phyloP scores from a whole-genome alignment of 2,888 invertebrate species.

The Andrena dorsata region DNA sequence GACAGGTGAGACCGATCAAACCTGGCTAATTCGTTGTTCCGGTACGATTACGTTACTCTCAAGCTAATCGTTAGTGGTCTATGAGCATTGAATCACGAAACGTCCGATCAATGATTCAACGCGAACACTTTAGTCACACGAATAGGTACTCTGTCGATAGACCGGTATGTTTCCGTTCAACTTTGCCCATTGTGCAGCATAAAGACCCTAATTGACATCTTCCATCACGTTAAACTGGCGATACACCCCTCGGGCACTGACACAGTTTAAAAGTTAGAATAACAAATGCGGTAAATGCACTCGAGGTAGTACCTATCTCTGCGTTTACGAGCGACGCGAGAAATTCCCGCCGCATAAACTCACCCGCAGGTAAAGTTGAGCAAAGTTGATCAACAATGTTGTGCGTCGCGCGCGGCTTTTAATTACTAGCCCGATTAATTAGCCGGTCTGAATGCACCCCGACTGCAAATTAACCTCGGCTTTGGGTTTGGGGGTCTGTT shows the following conservation, averaged over 20 bases:
- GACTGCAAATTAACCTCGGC: constrained; percentile 46
- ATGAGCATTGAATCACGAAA: not conserved
- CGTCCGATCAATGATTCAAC: not conserved
- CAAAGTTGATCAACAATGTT: constrained; percentile 16
- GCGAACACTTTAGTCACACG: not conserved
- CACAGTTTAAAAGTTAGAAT: constrained; percentile 21
- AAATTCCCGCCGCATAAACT: not conserved
- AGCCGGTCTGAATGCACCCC: constrained; percentile 53
- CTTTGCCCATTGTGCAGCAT: not conserved
- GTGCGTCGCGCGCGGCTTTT: constrained; percentile 37
- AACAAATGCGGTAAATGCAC: not conserved
- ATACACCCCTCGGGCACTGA: not conserved
- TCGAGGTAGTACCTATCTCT: not conserved
- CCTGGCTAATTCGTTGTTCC: not conserved
- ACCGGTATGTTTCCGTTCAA: not conserved
- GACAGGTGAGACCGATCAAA: constrained; percentile 86
- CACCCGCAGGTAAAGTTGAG: not conserved
- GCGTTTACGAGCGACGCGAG: not conserved
- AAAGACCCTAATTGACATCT: not conserved
- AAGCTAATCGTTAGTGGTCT: not conserved
- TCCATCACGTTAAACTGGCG: not conserved
- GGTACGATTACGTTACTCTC: not conserved
- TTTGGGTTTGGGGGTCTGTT: constrained; percentile 10
- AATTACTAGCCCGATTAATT: constrained; percentile 74
- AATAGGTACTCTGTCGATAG: not conserved